These are phyloP conservation scores for Taenioides sp. DNA, from an alignment of 2,797 vertebrate species.

Conservation along the genomic window DNA sequence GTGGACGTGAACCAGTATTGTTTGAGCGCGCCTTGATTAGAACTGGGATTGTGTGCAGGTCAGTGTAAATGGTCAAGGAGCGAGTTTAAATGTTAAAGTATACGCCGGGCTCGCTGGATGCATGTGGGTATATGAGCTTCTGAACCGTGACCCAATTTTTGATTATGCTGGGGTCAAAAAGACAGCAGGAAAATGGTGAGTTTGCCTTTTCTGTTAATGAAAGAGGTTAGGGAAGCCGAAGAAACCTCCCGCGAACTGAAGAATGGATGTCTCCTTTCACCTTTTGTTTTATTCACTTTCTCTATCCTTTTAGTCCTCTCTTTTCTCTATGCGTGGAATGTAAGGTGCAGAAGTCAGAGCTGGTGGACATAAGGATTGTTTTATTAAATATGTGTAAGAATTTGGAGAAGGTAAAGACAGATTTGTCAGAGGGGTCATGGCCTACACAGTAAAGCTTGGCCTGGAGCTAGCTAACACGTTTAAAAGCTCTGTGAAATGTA, in stretches of 20 bases:
- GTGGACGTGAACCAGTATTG: constrained; percentile 18
- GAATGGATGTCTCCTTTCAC: constrained; percentile 22
- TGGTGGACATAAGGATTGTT: constrained; percentile 36
- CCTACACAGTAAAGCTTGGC: constrained; percentile 45
- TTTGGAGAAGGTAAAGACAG: constrained; percentile 56
- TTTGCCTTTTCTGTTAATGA: constrained; percentile 52
- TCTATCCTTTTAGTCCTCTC: constrained; percentile 2
- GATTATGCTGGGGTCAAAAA: constrained; percentile 46
- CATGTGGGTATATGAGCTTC: constrained; percentile 3
- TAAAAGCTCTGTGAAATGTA: neutral
- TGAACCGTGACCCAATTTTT: constrained; percentile 53
- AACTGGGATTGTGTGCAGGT: constrained; percentile 31
- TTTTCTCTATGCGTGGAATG: constrained; percentile 18
- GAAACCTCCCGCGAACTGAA: constrained; percentile 14
- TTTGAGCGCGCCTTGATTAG: constrained; percentile 58
- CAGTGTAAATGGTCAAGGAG: constrained; percentile 34
- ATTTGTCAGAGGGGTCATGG: constrained; percentile 67
- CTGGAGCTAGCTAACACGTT: neutral
- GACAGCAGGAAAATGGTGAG: constrained; percentile 41
- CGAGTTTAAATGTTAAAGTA: constrained; percentile 65
- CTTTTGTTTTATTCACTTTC: neutral
- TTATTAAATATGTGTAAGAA: constrained; percentile 54
- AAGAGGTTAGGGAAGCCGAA: constrained; percentile 31
- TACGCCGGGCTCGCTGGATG: constrained; percentile 52
- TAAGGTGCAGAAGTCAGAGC: constrained; percentile 21